phyloP scores from a whole-genome alignment of 2,113 vertebrate genomes.

The Zonotrichia leucophrys region DNA sequence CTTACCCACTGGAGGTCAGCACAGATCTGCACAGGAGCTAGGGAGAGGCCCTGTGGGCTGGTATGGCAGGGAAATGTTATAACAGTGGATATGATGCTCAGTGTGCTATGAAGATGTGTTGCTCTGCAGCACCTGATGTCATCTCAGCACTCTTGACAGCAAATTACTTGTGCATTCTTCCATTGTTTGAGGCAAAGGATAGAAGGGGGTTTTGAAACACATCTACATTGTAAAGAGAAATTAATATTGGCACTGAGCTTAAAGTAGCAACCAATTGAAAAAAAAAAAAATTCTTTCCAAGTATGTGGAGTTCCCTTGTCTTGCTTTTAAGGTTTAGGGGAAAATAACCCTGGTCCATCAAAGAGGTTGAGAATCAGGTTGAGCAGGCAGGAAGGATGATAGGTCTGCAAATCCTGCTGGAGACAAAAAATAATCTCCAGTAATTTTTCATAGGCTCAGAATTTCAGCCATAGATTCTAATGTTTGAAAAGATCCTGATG shows the following conservation, averaged over 20 bases:
- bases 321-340: background rate
- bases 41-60: background rate
- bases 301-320: background rate
- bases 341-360: background rate
- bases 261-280: background rate
- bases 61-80: background rate
- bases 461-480: background rate
- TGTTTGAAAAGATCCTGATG: background rate
- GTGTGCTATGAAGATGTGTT: background rate
- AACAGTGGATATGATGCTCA: background rate
- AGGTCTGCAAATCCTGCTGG: background rate
- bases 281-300: background rate
- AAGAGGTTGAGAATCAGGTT: background rate
- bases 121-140: background rate
- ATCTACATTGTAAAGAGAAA: background rate
- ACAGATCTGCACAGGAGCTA: background rate
- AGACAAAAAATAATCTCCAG: background rate
- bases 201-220: background rate
- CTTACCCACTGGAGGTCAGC: conserved; percentile 58
- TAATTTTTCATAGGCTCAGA: background rate
- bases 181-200: background rate
- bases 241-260: background rate
- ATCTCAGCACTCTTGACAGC: background rate
- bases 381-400: background rate
- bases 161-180: background rate